Evolutionary conservation across 2,113 vertebrate species (phyloP), one percentile per base, ranked within the genome.

Genomic region (Myxocyprinus asiaticus): DNA sequence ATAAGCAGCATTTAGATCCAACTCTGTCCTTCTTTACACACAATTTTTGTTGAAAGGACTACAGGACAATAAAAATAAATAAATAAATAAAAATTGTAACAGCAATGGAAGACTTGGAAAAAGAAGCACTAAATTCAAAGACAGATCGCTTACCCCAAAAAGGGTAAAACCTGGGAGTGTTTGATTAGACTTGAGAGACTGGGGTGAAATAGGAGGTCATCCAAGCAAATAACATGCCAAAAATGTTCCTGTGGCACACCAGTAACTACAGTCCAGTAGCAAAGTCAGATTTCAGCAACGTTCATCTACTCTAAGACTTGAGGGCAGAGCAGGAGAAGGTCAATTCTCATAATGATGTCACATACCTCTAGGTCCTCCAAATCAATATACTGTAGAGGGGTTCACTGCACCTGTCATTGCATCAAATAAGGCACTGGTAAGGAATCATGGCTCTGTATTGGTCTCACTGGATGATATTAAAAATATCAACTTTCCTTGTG

Each of bases 301-400:
- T 74, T 81, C 58, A 84, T 66, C 76, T 82, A 72, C n/a, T 82
- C 78, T 73, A 72, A 79, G 86, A 90, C 93, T 91, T 85, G 88
- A 85, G 91, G 92, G 91, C 88, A 91, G 88, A 88, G 88, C 89
- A 90, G 89, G 88, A 90, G 89, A 88, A 93, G 90, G 91, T 93
- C 87, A 91, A 73, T 85, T 82, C 87, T 93, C 91, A 91, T 93
- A 88, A 93, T 93, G 90, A 92, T 91, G 89, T 91, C 90, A 92
- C 88, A 92, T 91, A 89, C 87, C 89, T 93, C 88, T 88, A 91
- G 92, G 91, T 92, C 86, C 88, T 91, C 82, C 83, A 87, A 88
- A 91, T 92, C 91, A 91, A 90, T 89, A 92, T 91, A 71, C 56
- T 9, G 33, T 47, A 86, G 87, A 91, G 86, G 88, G 85, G 69